These are phyloP conservation scores for Empidonax traillii DNA, from an alignment of 2,113 vertebrate species.

Conservation along the genomic window DNA sequence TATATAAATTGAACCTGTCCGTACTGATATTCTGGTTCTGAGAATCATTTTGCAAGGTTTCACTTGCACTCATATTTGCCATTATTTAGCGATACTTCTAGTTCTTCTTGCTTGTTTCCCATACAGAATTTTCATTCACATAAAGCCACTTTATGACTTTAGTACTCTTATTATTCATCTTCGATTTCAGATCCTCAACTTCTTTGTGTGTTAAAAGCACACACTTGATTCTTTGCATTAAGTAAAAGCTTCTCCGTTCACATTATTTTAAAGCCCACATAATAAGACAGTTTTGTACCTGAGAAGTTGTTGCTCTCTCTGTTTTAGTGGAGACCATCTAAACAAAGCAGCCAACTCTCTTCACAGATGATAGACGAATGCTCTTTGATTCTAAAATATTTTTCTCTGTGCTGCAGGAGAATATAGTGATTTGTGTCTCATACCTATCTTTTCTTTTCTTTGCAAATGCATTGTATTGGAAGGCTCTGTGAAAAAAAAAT, in stretches of 20 bases:
- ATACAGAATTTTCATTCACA: constrained; percentile 52
- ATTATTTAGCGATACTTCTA: constrained; percentile 63
- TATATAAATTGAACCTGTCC: constrained; percentile 61
- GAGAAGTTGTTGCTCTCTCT: background rate
- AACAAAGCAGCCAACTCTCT: constrained; percentile 13
- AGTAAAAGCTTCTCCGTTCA: constrained; percentile 11
- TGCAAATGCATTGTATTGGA: background rate
- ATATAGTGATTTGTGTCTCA: background rate
- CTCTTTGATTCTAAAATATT: constrained; percentile 12
- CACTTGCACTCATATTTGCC: constrained; percentile 33
- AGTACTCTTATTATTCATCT: constrained; percentile 41
- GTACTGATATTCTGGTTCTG: constrained; percentile 67
- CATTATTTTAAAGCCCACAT: constrained; percentile 31
- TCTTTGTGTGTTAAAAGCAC: constrained; percentile 30
- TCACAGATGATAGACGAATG: background rate
- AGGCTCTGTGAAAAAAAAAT: constrained; percentile 10
- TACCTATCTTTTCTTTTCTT: background rate
- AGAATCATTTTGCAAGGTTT: constrained; percentile 61
- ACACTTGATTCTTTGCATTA: constrained; percentile 22
- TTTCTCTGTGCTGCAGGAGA: background rate
- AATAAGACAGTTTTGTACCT: constrained; percentile 32
- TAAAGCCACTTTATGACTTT: constrained; percentile 22
- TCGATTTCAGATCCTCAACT: constrained; percentile 25
- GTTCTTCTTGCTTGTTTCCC: constrained; percentile 63
- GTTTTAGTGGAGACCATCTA: constrained; percentile 10